These are phyloP conservation scores for Caloenas nicobarica DNA, from an alignment of 2,113 vertebrate genomes.

Conservation along the genomic window DNA sequence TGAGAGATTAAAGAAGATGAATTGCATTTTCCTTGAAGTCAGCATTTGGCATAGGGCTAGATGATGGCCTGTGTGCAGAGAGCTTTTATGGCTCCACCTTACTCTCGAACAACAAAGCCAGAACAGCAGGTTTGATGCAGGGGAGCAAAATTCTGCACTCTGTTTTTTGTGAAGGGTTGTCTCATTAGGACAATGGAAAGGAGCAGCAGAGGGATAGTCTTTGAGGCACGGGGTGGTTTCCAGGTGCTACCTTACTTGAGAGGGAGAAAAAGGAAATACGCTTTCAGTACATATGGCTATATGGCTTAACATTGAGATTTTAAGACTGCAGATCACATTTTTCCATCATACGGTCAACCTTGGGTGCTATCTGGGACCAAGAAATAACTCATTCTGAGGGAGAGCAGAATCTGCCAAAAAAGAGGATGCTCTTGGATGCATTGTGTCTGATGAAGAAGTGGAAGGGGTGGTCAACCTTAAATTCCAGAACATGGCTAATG, in stretches of 20 bases:
- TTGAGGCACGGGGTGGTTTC: neutral
- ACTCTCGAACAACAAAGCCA: neutral
- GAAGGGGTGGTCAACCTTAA: slow-evolving; percentile 76
- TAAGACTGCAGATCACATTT: neutral
- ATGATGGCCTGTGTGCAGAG: neutral
- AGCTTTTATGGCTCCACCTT: neutral
- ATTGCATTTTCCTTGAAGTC: neutral
- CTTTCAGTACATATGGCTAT: neutral
- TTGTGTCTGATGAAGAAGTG: slow-evolving; percentile 76
- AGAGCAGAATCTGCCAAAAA: slow-evolving; percentile 71
- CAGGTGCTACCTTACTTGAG: neutral
- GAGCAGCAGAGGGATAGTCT: neutral
- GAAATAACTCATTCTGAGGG: neutral
- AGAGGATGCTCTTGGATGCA: slow-evolving; percentile 67
- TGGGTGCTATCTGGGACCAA: neutral
- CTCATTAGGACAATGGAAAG: neutral
- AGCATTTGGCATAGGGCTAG: neutral
- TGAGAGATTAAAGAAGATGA: neutral
- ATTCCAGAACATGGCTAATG: neutral
- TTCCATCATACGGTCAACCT: neutral
- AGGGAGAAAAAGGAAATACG: neutral
- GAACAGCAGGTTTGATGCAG: neutral
- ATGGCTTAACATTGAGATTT: neutral
- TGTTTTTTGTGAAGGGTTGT: neutral
- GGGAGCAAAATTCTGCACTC: neutral